Evolutionary conservation across 2,113 vertebrate genomes (phyloP), one percentile per base, ranked within the genome.

Genomic region (Tiliqua scincoides): DNA sequence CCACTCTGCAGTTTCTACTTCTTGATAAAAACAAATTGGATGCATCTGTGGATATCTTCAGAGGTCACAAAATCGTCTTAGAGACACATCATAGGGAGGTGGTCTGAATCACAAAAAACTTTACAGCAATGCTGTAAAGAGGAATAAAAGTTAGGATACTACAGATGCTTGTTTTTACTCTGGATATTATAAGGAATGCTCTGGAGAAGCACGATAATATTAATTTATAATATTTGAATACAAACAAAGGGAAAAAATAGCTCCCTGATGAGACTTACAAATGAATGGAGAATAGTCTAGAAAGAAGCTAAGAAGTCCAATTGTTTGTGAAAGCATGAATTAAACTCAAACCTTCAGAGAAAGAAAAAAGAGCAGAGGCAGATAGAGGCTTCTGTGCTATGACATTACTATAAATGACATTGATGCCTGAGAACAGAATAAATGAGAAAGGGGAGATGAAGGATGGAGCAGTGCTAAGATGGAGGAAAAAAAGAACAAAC

Each of bases 271-370:
- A 84, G 76, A 75, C 0, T 61, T 57, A 23, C 1, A 37, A 90
- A 25, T n/a, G 75, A 78, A 77, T 35, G 52, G 52, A 52, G 32
- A 32, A 15, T 59, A 79, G 87, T 2, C 82, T 63, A 54, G 10
- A 71, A 79, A 37, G 74, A 91, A 83, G 74, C 12, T 85, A 4
- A 90, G 68, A 68, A 79, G 54, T 72, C 30, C 12, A 54, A 61
- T 8, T 85, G 14, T 5, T 65, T n/a, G 27, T 77, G 23, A 63
- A 80, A 59, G 54, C 63, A 61, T 14, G 82, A 7, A 57, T 0
- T 0, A 23, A 87, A 84, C 32, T 1, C 62, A 4, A 85, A 18
- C 37, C 35, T 74, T 61, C 43, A 85, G 79, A 35, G 83, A 74
- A 80, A 15, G 7, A 40, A 91, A 79, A 18, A 15, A 10, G 4